These are phyloP conservation scores for Drosophila paramelanica DNA, from an alignment of 2,888 invertebrate species.

Conservation along the genomic window DNA sequence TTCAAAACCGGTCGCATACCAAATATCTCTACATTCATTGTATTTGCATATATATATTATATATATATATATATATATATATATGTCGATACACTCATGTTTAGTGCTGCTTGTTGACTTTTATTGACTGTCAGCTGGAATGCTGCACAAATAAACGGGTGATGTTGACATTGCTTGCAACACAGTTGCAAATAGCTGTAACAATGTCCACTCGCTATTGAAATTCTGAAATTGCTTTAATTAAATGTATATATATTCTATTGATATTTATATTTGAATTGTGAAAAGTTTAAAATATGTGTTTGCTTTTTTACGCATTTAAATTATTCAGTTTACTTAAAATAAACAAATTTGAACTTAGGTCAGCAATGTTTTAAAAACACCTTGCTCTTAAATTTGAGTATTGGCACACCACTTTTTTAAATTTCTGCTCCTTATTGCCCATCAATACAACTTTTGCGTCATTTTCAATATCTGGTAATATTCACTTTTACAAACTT, in stretches of 20 bases:
- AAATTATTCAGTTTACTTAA: background rate
- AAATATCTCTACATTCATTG: slow-evolving; percentile 17
- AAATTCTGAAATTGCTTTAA: slow-evolving; percentile 6
- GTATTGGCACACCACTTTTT: too few species aligned
- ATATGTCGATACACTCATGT: background rate
- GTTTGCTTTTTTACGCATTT: background rate
- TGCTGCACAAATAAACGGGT: slow-evolving; percentile 29
- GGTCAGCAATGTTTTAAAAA: too few species aligned
- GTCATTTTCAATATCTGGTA: background rate
- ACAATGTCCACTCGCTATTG: slow-evolving; percentile 2
- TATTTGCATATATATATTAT: background rate
- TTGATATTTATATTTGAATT: slow-evolving; percentile 1
- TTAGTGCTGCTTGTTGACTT: slow-evolving; percentile 55
- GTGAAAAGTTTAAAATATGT: background rate
- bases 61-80: background rate
- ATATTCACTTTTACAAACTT: background rate
- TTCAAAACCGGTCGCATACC: slow-evolving; percentile 14
- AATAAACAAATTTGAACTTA: too few species aligned
- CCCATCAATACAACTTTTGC: too few species aligned
- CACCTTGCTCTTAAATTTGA: too few species aligned
- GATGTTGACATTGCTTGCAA: slow-evolving; percentile 34
- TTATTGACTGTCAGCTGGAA: slow-evolving; percentile 44
- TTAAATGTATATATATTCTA: slow-evolving; percentile 6
- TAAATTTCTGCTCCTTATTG: too few species aligned
- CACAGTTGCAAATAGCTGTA: slow-evolving; percentile 25